Evolutionary conservation across 2,797 vertebrate species (phyloP), one percentile per base, ranked within the genome.

Genomic region (Spinus pinus): DNA sequence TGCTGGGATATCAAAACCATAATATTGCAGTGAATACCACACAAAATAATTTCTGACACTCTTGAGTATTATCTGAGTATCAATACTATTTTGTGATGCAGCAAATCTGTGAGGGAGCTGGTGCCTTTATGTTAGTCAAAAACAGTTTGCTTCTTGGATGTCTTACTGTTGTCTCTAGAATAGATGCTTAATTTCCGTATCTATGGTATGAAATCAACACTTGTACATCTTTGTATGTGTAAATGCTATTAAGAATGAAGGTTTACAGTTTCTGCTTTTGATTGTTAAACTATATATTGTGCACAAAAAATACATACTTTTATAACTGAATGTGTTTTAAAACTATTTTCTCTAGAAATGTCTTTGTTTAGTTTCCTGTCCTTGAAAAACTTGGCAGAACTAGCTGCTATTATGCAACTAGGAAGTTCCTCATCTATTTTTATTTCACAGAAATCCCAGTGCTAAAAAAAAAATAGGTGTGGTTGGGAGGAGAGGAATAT

Each of bases 191-290:
- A 84, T 62, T 95, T 91, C 58, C 2, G 0, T 84, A 51, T 83
- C 60, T 88, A 2, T 81, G 74, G 72, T 86, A 90, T 88, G 81
- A 79, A 96, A 95, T 94, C 27, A 27, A 83, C 39, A 71, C 54
- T 69, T 96, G 77, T 91, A 81, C 7, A 33, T 84, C 87, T 72
- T 71, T 83, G 30, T 95, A 85, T 88, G 83, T 93, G 84, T 81
- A 72, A 87, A 87, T 89, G 54, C 81, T 77, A 54, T 94, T 87
- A 83, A 72, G 79, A 95, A 93, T 93, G 92, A 97, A 95, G 81
- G 90, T 95, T 96, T 93, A 95, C 83, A 80, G n/a, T 94, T 96
- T 89, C 86, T 93, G 85, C 89, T 94, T 95, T 94, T 94, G 86
- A 94, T 95, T 94, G 92, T 95, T 86, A 64, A 95, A 79, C 80